phyloP scores from a whole-genome alignment of 1,140 invertebrate species.

The Chrysoperla carnea region DNA sequence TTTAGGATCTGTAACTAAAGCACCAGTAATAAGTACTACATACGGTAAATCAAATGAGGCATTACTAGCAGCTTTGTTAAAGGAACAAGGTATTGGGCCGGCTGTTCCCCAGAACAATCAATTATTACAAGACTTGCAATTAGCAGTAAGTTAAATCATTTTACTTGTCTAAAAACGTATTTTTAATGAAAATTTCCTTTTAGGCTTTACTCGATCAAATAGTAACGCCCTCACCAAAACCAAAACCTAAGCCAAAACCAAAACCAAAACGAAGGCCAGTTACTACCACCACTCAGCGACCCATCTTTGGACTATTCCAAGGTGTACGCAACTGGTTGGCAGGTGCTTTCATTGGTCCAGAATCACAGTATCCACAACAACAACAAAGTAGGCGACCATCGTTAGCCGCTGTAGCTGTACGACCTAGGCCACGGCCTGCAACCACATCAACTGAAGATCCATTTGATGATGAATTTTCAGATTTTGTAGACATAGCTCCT shows the following conservation, averaged over 20 bases:
- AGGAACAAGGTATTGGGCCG: conserved; percentile 46
- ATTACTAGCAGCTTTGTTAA: conserved; percentile 41
- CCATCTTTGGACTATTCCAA: conserved; percentile 13
- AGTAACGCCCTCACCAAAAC: conserved; percentile 8
- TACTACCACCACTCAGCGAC: conserved; percentile 4
- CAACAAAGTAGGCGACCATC: conserved; percentile 4
- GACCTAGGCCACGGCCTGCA: not conserved
- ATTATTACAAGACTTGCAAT: conserved; percentile 31
- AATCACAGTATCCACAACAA: not conserved
- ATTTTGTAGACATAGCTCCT: not conserved
- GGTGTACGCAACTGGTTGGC: conserved; percentile 14
- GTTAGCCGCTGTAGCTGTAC: not conserved
- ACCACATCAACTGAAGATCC: not conserved
- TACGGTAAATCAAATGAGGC: conserved; percentile 41
- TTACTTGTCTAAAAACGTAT: not conserved
- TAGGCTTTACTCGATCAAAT: conserved; percentile 8
- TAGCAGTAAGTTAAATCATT: conserved; percentile 29
- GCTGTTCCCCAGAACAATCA: conserved; percentile 34
- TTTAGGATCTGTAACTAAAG: not conserved
- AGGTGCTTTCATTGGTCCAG: conserved; percentile 11
- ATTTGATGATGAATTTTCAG: too few species aligned
- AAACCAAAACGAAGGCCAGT: not conserved
- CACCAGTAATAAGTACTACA: not conserved
- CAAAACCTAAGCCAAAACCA: conserved; percentile 1
- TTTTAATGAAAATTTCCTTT: not conserved